Evolutionary conservation across 2,888 invertebrate genomes (phyloP), one percentile per base, ranked within the genome.

Genomic region (Stegophylla sp.): DNA sequence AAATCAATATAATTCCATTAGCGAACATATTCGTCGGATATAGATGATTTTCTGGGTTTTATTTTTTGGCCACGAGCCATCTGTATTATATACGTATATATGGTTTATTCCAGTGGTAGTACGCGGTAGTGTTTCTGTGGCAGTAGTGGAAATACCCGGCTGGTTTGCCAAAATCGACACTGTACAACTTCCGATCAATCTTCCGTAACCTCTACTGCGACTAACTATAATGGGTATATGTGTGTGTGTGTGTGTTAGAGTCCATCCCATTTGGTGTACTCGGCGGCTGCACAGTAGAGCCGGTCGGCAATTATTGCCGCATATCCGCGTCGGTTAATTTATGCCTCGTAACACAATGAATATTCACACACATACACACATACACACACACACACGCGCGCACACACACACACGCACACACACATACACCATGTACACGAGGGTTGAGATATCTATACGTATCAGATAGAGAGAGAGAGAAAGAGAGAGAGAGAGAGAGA

Each of bases 261-360:
- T 10, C 41, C 69, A 15, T 59, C 69, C 69, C 67, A 34, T 69
- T 69, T 48, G 48, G 34, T 71, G 69, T 71, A 67, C 48, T 12
- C 15, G 12, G 26, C 64, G 23, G 64, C 34, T 5, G 34, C 34
- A 34, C 26, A 43, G 48, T 0, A 23, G 34, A 48, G 12, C 48
- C 45, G 66, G 10, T 61, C 69, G 61, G 69, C 48, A 79, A 79
- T 79, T 79, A 79, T 79, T 61, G 61, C 75, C 53, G 53, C 48
- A 79, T 48, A 79, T 79, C 69, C 67, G 59, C 61, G 61, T 17
- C 34, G 48, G 69, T 79, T 71, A 79, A 79, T 79, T 79, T 79
- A 79, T 79, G 79, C 79, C 48, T 3, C 59, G 34, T 15, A 66
- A 61, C 48, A 79, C 79, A 69, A 71, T 79, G 79, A 79, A 79